phyloP scores from a whole-genome alignment of 2,113 vertebrate species.

The Mesocricetus auratus region DNA sequence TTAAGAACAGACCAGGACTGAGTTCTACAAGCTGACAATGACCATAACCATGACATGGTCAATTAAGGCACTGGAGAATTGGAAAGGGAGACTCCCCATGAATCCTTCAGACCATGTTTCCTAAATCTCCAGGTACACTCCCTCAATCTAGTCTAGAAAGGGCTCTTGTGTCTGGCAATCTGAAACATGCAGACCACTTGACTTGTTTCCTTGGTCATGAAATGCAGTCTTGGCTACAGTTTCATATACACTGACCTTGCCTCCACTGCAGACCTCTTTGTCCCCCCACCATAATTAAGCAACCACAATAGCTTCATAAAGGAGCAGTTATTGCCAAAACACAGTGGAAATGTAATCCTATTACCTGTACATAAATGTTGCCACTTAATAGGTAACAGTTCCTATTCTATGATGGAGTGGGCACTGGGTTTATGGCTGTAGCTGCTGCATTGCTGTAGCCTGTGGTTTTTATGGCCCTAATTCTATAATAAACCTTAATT shows the following conservation, averaged over 20 bases:
- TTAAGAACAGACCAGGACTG: neutral
- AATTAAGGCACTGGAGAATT: neutral
- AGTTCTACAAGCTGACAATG: neutral
- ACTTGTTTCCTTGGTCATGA: slow-evolving; percentile 15
- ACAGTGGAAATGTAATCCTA: slow-evolving; percentile 59
- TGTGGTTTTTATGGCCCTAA: slow-evolving; percentile 76
- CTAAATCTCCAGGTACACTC: neutral
- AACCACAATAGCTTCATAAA: slow-evolving; percentile 35
- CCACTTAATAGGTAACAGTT: slow-evolving; percentile 64
- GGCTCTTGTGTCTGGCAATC: neutral
- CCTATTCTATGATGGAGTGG: slow-evolving; percentile 63
- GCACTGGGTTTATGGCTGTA: slow-evolving; percentile 65
- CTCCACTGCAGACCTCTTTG: neutral
- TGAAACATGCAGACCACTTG: neutral
- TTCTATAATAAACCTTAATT: slow-evolving; percentile 76
- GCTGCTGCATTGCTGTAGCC: slow-evolving; percentile 60
- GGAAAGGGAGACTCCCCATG: neutral
- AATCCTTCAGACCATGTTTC: neutral
- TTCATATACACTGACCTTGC: neutral
- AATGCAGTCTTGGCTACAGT: neutral
- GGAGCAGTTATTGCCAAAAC: slow-evolving; percentile 48
- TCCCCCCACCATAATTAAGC: slow-evolving; percentile 60
- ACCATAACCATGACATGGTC: neutral
- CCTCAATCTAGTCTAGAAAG: neutral
- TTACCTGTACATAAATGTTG: slow-evolving; percentile 72